Base-by-base conservation (phyloP, 2,888 invertebrate genomes). In the Tachystola acroxantha region DNA sequence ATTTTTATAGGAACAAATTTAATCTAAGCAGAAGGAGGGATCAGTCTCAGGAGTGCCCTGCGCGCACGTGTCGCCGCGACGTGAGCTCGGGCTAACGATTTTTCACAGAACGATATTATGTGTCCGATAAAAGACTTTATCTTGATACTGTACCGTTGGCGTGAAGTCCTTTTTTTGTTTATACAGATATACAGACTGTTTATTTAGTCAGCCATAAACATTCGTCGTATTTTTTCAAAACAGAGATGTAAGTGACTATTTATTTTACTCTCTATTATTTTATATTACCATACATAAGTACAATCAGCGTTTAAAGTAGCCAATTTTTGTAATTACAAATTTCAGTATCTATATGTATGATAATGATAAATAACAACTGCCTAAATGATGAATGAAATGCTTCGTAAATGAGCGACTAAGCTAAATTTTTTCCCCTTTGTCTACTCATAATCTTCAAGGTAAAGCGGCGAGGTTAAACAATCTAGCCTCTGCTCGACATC, bases 1-100 rank as follows among this genome's bases (percentile, higher is more conserved):
- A 75, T 78, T 81, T 84, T 77, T 79, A 78, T 77, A 73, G 72
- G 80, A 77, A 70, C 79, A 79, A 82, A 81, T 80, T 81, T 84
- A 84, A 84, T 82, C 79, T 78, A 76, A 79, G 36, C 40, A 32
- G 22, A 70, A 67, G 66, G 57, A 78, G 72, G 81, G 81, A 78
- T 80, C 81, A 78, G 79, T 80, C 81, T 80, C 79, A 52, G 54
- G 78, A 75, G 79, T 78, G 61, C 72, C 66, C 63, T 58, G 61
- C 47, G 59, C 69, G 74, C 78, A 81, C 79, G 78, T 79, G 75
- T 71, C 55, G 42, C 48, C 42, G 40, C 57, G 68, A 73, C 74
- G 73, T 74, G 78, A 67, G 69, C 69, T 61, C 64, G 63, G 64
- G 54, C 74, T 77, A 73, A 78, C 76, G 68, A 79, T 76, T 79